Conservation (phyloP, 2,113 vertebrate species). For the Paramormyrops kingsleyae region DNA sequence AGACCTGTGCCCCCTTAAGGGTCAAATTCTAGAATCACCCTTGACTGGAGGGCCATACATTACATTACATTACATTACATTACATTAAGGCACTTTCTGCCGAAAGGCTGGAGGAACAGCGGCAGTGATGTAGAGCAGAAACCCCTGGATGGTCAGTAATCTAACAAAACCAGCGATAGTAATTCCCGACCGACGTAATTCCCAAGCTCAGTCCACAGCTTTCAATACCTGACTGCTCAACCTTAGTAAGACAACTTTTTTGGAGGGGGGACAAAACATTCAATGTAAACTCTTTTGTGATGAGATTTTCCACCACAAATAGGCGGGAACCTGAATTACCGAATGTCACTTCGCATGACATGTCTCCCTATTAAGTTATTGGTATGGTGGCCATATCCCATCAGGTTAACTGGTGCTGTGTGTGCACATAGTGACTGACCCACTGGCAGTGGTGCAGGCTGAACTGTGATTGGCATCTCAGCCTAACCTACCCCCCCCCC, state of each 20-base stretch:
- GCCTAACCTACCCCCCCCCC: not conserved
- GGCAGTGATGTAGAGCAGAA: slow-evolving; percentile 25
- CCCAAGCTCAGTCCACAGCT: not conserved
- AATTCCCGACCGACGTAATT: not conserved
- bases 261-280: not conserved
- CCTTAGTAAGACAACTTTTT: not conserved
- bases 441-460: not conserved
- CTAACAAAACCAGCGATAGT: not conserved
- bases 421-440: not conserved
- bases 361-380: not conserved
- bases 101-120: slow-evolving; percentile 29
- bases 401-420: not conserved
- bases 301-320: not conserved
- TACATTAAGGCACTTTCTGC: no score
- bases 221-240: not conserved
- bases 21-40: not conserved
- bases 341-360: not conserved
- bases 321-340: not conserved
- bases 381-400: not conserved
- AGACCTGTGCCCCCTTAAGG: not conserved
- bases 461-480: not conserved
- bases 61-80: no score
- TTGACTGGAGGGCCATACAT: slow-evolving; percentile 16
- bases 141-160: slow-evolving; percentile 23
- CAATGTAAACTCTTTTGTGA: not conserved